Evolutionary conservation across 1,140 invertebrate species (phyloP), one percentile per base, ranked within the genome.

Genomic region (Arctopsyche grandis): DNA sequence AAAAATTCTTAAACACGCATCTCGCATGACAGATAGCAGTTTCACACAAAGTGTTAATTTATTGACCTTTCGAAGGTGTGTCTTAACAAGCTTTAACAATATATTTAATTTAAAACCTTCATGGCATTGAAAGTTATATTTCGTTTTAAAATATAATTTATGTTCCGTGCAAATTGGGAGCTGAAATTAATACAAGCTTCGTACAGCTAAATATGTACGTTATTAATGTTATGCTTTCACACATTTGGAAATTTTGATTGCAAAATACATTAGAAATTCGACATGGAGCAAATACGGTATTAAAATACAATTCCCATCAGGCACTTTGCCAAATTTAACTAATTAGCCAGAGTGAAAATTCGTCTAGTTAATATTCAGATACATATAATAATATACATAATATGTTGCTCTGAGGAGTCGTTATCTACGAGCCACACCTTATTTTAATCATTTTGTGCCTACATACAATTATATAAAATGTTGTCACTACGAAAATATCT

Each of bases 31-130:
- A 52, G 24, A n/a, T 9, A 22, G 24, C 63, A 66, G 24, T 66
- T 12, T n/a, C 9, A 12, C 63, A 12, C 22, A 26, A 66, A 66
- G 63, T 26, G 63, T 66, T 66, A 66, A 66, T 66, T 19, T 66
- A 66, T 66, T n/a, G 63, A 66, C 3, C 21, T 26, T 66, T 5
- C 21, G 4, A 22, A 24, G 63, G 63, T 66, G 63, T n/a, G 63
- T n/a, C 63, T n/a, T 22, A 14, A 52, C 16, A 14, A 52, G 16
- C 48, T 52, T 52, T 52, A 52, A 12, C 10, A 52, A 52, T 52
- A 52, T 52, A 52, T 52, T 38, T 38, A 38, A 38, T 38, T 38
- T 7, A 38, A 38, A 38, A 38, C 29, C 7, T 38, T 4, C 7
- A 38, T 38, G n/a, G n/a, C n/a, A n/a, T n/a, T n/a, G n/a, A n/a